Conservation (phyloP, 2,888 invertebrate species). For the Petrolisthes manimaculis region DNA sequence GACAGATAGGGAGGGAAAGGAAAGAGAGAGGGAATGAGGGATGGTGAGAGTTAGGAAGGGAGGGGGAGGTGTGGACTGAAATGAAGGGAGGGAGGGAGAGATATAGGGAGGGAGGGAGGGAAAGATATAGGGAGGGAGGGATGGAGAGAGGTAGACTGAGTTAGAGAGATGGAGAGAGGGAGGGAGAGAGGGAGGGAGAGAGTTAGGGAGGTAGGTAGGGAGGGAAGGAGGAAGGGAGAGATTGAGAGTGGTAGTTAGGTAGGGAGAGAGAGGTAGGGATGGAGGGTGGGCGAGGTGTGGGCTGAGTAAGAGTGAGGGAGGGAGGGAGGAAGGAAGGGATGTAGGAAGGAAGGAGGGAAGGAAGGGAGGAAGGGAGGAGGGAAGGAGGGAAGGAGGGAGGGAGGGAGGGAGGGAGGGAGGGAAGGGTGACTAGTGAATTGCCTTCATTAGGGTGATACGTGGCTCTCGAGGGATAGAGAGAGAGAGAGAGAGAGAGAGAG, state of each 20-base stretch:
- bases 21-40: too few species aligned
- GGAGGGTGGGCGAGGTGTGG: too few species aligned
- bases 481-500: slow-evolving; percentile 3
- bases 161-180: neutral
- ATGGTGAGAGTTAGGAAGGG: neutral
- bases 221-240: slow-evolving; percentile 5
- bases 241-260: neutral
- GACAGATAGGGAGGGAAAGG: too few species aligned
- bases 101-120: slow-evolving; percentile 3
- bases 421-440: slow-evolving; percentile 1
- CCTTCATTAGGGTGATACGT: neutral
- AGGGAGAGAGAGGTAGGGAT: neutral
- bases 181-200: slow-evolving; percentile 13
- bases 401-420: slow-evolving; percentile 16
- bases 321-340: too few species aligned
- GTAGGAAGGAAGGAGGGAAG: too few species aligned
- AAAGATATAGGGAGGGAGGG: slow-evolving; percentile 19
- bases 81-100: slow-evolving; percentile 17
- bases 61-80: neutral
- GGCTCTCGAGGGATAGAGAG: slow-evolving; percentile 7
- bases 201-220: slow-evolving; percentile 5
- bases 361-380: neutral
- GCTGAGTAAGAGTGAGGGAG: too few species aligned
- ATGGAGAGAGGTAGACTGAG: neutral
- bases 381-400: neutral